These are phyloP conservation scores for Dendrophyllia cribrosa DNA, from an alignment of 64 coral and sea anemone species.

Conservation along the genomic window DNA sequence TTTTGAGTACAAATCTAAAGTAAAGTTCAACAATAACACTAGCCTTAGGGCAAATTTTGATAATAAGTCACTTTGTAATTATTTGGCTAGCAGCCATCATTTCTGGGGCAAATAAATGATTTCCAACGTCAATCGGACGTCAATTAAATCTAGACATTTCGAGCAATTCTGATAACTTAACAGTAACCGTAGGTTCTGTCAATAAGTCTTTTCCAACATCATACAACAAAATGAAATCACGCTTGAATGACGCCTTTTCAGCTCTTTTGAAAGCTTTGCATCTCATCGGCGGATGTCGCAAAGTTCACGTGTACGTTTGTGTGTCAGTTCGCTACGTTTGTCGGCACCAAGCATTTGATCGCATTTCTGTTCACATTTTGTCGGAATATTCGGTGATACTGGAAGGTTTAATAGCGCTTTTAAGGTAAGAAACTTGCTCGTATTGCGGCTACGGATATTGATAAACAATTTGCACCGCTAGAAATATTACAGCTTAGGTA, in stretches of 20 bases:
- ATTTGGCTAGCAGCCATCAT: not conserved
- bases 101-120: not conserved
- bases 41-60: not conserved
- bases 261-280: not conserved
- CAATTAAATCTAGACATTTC: not conserved
- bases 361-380: not conserved
- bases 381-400: not conserved
- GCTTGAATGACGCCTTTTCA: not conserved
- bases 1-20: not conserved
- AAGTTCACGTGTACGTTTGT: not conserved
- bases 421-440: not conserved
- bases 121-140: not conserved
- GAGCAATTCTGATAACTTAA: not conserved
- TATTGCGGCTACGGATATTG: not conserved
- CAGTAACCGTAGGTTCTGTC: not conserved
- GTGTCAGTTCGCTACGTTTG: not conserved
- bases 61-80: slow-evolving; percentile 9
- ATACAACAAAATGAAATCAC: not conserved
- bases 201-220: not conserved
- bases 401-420: not conserved
- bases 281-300: not conserved
- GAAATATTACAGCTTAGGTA: not conserved
- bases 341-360: not conserved
- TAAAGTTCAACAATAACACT: slow-evolving; percentile 7
- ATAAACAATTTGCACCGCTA: not conserved